phyloP scores from a whole-genome alignment of 2,797 vertebrate species.

The Bryconaethiops microstoma region DNA sequence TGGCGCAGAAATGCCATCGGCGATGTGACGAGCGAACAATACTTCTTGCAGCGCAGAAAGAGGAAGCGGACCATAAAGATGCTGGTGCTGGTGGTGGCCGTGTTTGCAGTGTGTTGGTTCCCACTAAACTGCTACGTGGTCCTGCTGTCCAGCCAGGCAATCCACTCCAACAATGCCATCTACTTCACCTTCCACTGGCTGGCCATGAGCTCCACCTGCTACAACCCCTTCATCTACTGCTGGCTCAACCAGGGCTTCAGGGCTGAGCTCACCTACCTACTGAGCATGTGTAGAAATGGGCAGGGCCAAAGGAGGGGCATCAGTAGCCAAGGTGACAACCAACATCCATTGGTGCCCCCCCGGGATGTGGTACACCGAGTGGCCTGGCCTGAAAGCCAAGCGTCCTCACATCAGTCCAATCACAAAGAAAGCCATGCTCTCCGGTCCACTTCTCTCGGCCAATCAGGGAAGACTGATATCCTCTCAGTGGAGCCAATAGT shows the following conservation, averaged over 20 bases:
- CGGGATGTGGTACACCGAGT: slow-evolving; percentile 65
- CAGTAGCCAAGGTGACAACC: slow-evolving; percentile 52
- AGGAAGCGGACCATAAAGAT: slow-evolving; percentile 88
- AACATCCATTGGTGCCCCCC: slow-evolving; percentile 49
- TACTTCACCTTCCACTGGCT: slow-evolving; percentile 95
- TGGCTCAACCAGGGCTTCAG: slow-evolving; percentile 89
- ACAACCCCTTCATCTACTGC: slow-evolving; percentile 95
- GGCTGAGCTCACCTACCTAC: slow-evolving; percentile 82
- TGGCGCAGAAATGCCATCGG: slow-evolving; percentile 89
- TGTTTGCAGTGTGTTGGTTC: slow-evolving; percentile 91
- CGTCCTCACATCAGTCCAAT: slow-evolving; percentile 56
- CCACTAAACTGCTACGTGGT: slow-evolving; percentile 91
- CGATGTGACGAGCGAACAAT: slow-evolving; percentile 87
- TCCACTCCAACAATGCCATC: slow-evolving; percentile 84
- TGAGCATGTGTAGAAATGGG: slow-evolving; percentile 77
- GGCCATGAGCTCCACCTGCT: slow-evolving; percentile 93
- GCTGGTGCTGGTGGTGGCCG: slow-evolving; percentile 86
- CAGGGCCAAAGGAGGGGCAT: slow-evolving; percentile 27
- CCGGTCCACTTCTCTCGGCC: slow-evolving; percentile 71
- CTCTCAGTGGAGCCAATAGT: slow-evolving; percentile 85
- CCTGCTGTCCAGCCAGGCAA: slow-evolving; percentile 86
- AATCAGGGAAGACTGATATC: slow-evolving; percentile 82
- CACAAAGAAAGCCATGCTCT: slow-evolving; percentile 70
- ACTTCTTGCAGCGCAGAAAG: slow-evolving; percentile 80
- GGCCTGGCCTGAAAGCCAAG: slow-evolving; percentile 80